Evolutionary conservation across 2,797 vertebrate genomes (phyloP).

Genomic region (Myripristis jacobus): DNA sequence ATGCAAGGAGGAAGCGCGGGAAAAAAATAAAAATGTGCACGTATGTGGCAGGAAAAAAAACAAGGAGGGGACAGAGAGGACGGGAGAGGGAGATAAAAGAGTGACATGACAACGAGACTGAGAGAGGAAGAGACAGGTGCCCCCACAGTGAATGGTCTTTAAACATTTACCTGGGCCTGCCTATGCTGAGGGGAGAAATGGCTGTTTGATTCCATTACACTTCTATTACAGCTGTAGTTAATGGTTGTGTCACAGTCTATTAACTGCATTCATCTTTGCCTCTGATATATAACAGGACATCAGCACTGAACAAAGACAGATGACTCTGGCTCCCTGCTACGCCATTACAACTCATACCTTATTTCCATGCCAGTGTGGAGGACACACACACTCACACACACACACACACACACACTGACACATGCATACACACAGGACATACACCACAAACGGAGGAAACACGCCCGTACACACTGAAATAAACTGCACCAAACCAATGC

Average conservation of each 20-base stretch:
- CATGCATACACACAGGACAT: neutral
- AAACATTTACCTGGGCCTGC: constrained; percentile 82
- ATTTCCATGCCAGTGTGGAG: constrained; percentile 62
- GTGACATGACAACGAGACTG: constrained; percentile 26
- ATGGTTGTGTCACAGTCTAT: constrained; percentile 88
- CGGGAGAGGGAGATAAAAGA: constrained; percentile 30
- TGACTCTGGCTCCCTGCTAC: constrained; percentile 73
- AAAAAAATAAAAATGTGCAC: constrained; percentile 5
- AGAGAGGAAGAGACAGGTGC: constrained; percentile 51
- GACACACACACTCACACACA: constrained; percentile 20
- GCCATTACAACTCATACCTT: constrained; percentile 70
- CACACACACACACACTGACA: constrained; percentile 11
- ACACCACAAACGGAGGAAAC: constrained; percentile 11
- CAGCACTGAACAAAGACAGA: constrained; percentile 83
- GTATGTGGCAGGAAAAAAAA: constrained; percentile 15
- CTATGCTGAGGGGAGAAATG: constrained; percentile 75
- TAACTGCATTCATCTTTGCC: constrained; percentile 86
- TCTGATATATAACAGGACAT: constrained; percentile 85
- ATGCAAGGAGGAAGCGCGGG: neutral
- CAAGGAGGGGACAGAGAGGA: neutral
- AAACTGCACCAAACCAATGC: constrained; percentile 32
- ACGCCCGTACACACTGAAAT: constrained; percentile 11
- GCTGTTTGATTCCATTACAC: constrained; percentile 86
- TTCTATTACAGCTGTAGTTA: constrained; percentile 88
- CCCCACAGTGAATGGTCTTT: constrained; percentile 60